Evolutionary conservation across 2,888 invertebrate genomes (phyloP), one percentile per base, ranked within the genome.

Genomic region (Hermodice carunculata): DNA sequence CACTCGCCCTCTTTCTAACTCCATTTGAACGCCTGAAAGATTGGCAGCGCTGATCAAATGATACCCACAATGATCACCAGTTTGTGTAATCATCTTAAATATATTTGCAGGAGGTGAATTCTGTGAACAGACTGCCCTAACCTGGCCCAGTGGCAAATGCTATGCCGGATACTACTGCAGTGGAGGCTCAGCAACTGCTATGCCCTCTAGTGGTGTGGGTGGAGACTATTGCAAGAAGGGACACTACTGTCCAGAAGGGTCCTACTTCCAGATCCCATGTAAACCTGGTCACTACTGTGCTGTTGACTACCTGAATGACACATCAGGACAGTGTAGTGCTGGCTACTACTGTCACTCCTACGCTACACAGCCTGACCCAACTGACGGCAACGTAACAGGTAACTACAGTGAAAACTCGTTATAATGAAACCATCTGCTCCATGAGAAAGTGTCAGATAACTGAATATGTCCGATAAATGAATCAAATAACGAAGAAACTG

Each of bases 151-250:
- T 11, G 83, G 81, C 11, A 64, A 73, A 17, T 84, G 84, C 67
- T 52, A 52, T 37, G 76, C 78, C 14, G 81, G 83, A 0, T 83
- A 79, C 67, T 83, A 98, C 82, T 99, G 99, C 84, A 96, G 97
- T 14, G 96, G 96, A 73, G 97, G 98, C 76, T 95, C 97, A 0
- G 96, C 91, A 80, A 75, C 73, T 5, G 93, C 92, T 26, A 93
- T 93, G 77, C 84, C 83, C 6, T 70, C 76, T 5, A 75, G 76
- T 37, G 54, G 61, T 8, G 44, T n/a, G 1, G 42, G 40, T 5
- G 60, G 60, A n/a, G 51, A 60, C 11, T 29, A 31, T 26, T 60
- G 60, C n/a, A 28, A 26, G 42, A n/a, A 11, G 2, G 60, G 64
- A 1, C 73, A 75, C 60, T 82, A 71, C 73, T 83, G 83, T 61